Conservation (phyloP, 2,888 invertebrate genomes). For the Ennomos quercinarius region DNA sequence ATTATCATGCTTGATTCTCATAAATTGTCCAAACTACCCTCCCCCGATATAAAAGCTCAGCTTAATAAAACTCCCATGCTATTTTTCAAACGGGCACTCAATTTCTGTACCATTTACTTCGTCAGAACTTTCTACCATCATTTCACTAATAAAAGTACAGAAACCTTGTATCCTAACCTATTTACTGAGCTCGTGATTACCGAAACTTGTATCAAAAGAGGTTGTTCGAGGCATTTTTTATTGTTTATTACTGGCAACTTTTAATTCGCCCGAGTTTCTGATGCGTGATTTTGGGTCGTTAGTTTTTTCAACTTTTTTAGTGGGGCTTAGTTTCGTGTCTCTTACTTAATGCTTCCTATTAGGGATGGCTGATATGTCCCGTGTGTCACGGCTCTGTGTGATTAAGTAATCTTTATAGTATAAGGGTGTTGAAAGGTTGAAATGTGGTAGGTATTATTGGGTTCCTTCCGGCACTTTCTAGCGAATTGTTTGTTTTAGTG, state of each 20-base stretch:
- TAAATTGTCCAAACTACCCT: slow-evolving; percentile 2
- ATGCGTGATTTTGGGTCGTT: slow-evolving; percentile 80
- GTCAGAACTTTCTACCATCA: slow-evolving; percentile 35
- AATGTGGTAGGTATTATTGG: slow-evolving; percentile 29
- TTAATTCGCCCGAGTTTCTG: slow-evolving; percentile 81
- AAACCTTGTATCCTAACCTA: slow-evolving; percentile 43
- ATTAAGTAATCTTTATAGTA: slow-evolving; percentile 48
- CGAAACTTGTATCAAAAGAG: slow-evolving; percentile 66
- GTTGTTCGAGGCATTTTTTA: slow-evolving; percentile 72
- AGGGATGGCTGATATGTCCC: slow-evolving; percentile 56
- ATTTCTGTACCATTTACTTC: slow-evolving; percentile 34
- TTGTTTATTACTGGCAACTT: slow-evolving; percentile 83
- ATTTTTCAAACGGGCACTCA: slow-evolving; percentile 34
- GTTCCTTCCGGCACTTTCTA: slow-evolving; percentile 1
- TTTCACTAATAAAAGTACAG: slow-evolving; percentile 38
- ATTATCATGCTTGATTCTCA: slow-evolving; percentile 4
- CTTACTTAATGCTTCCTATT: slow-evolving; percentile 73
- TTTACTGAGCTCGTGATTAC: slow-evolving; percentile 59
- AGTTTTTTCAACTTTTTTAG: slow-evolving; percentile 78
- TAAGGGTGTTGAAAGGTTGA: slow-evolving; percentile 49
- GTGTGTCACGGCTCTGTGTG: slow-evolving; percentile 55
- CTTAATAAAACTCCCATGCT: slow-evolving; percentile 26
- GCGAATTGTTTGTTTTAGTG: too few relatives aligned
- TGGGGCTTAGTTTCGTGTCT: slow-evolving; percentile 71
- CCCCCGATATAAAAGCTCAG: slow-evolving; percentile 13